Conservation (phyloP, 2,888 invertebrate species). For the Diarsia brunnea region DNA sequence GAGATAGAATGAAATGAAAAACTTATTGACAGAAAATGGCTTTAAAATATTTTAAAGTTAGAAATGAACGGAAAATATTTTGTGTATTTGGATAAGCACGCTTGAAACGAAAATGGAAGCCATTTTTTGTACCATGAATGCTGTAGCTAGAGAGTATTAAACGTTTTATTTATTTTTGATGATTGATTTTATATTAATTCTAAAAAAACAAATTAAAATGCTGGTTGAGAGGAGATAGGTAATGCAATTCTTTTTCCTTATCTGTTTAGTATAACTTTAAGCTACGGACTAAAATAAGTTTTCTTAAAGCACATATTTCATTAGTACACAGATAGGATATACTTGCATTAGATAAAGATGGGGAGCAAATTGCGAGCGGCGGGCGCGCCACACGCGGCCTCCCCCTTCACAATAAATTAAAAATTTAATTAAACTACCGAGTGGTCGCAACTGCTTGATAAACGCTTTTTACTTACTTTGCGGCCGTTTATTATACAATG, state of each 20-base stretch:
- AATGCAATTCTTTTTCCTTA: background rate
- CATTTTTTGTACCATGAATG: background rate
- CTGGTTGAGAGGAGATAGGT: background rate
- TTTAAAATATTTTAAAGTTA: constrained; percentile 1
- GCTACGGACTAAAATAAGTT: constrained; percentile 16
- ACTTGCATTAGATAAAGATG: constrained; percentile 73
- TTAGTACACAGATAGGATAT: constrained; percentile 61
- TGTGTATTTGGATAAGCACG: background rate
- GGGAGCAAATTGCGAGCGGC: constrained; percentile 76
- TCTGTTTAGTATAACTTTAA: background rate
- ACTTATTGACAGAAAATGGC: background rate
- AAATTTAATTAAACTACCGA: constrained; percentile 87
- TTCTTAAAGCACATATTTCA: constrained; percentile 51
- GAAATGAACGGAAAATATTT: background rate
- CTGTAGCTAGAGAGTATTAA: background rate
- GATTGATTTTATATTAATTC: background rate
- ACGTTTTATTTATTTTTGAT: background rate
- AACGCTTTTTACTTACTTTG: constrained; percentile 81
- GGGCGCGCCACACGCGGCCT: constrained; percentile 78
- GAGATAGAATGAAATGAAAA: background rate
- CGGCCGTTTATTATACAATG: constrained; percentile 75
- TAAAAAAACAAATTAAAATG: background rate
- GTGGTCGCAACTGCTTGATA: constrained; percentile 85
- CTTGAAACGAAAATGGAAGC: background rate
- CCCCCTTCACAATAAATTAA: constrained; percentile 86